Evolutionary conservation across 1,140 invertebrate genomes (phyloP).

Genomic region (Drosophila navojoa): DNA sequence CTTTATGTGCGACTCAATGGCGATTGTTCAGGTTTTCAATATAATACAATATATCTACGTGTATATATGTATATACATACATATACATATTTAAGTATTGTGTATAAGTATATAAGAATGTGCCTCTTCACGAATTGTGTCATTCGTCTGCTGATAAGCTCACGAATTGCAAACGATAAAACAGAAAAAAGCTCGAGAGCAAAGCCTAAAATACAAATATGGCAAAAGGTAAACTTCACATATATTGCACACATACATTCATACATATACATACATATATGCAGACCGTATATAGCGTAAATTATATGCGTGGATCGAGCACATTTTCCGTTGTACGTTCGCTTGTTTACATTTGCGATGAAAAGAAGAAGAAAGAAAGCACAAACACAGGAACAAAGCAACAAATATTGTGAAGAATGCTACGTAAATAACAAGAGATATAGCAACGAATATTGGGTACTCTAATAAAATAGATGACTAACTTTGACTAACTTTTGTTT

Average conservation of each 20-base stretch:
- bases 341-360: conserved; percentile 30
- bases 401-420: not conserved
- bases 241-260: not conserved
- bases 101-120: not conserved
- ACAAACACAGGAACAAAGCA: not conserved
- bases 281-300: not conserved
- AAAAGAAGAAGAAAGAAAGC: not conserved
- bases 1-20: conserved; percentile 1
- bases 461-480: not conserved
- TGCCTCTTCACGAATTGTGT: conserved; percentile 65
- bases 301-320: conserved; percentile 1
- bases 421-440: conserved; percentile 10
- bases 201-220: conserved; percentile 8
- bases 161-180: conserved; percentile 23
- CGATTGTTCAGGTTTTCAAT: conserved; percentile 26
- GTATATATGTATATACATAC: conserved; percentile 8
- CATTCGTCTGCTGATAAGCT: conserved; percentile 53
- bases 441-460: conserved; percentile 11
- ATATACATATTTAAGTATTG: not conserved
- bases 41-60: conserved; percentile 10
- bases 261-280: not conserved
- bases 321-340: conserved; percentile 3
- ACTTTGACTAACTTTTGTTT: too few species aligned
- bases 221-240: not conserved
- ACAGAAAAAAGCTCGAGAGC: not conserved